phyloP scores from a whole-genome alignment of 2,888 invertebrate species.

The Machimus rusticus region DNA sequence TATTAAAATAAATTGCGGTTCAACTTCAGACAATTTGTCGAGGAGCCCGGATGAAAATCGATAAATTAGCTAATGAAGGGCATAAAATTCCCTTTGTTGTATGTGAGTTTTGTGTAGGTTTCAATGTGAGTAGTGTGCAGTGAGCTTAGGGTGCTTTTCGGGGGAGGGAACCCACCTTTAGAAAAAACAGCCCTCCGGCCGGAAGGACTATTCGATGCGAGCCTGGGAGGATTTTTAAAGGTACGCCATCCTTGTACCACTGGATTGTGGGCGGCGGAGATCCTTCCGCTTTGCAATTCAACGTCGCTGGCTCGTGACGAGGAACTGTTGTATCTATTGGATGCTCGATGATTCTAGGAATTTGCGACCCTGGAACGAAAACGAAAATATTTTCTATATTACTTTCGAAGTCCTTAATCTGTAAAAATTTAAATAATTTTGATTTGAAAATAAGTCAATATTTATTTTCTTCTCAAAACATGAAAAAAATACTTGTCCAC shows the following conservation, averaged over 20 bases:
- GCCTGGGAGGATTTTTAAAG: conserved; percentile 68
- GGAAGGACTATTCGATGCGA: conserved; percentile 78
- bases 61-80: conserved; percentile 32
- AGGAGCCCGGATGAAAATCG: conserved; percentile 13
- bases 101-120: neutral
- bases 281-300: conserved; percentile 91
- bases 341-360: conserved; percentile 89
- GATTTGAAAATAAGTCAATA: too few relatives aligned
- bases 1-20: conserved; percentile 38
- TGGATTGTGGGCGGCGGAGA: conserved; percentile 79
- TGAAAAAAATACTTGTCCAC: too few relatives aligned
- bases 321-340: conserved; percentile 89
- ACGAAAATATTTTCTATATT: neutral
- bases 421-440: neutral
- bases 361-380: conserved; percentile 64
- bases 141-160: neutral
- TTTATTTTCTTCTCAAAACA: too few relatives aligned
- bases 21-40: conserved; percentile 21
- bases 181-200: conserved; percentile 85
- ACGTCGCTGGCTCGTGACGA: conserved; percentile 87
- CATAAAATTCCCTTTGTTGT: neutral
- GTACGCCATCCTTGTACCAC: conserved; percentile 79
- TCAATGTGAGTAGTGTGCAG: neutral
- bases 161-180: conserved; percentile 63
- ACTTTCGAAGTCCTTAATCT: neutral